Evolutionary conservation across 1,140 invertebrate genomes (phyloP), one percentile per base, ranked within the genome.

Genomic region (Melipona quadrifasciata): DNA sequence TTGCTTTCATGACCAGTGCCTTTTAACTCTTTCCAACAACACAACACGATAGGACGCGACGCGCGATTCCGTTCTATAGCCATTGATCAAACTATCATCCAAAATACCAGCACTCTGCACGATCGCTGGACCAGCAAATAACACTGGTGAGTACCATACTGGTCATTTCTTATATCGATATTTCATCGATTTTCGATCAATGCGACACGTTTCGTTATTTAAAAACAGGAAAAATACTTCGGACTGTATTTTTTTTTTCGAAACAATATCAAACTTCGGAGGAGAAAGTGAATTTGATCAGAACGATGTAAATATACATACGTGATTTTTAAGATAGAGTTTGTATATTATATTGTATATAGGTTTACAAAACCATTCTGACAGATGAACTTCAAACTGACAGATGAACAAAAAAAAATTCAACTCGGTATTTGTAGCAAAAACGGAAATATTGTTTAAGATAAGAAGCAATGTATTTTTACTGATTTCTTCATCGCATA

Each of bases 71-170:
- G 55, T 39, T 72, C 5, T 6, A 64, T 11, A 27, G 27, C 14
- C 70, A 81, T 81, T 70, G 79, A 81, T 81, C 79, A 51, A 73
- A 61, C 55, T 27, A 81, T 55, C 70, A 81, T n/a, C 34, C 61
- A 80, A 21, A 47, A 70, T 24, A 53, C 39, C 31, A 80, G 39
- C 57, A 76, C 19, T 34, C 55, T 10, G n/a, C 34, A 71, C 31
- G 21, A 58, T 83, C 17, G 34, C 64, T 88, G 76, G 76, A 88
- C 61, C 85, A 80, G 31, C 19, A n/a, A 31, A 53, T 67, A 86
- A 39, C 55, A 80, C 31, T 55, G 68, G 79, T 72, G n/a, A 80
- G 79, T 80, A 72, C 24, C 2, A 14, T 1, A 55, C 4, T 51
- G 8, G 57, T 31, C 5, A 6, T 11, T 16, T 19, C 11, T 31